Evolutionary conservation across 2,888 invertebrate genomes (phyloP), one percentile per base, ranked within the genome.

Genomic region (Acrocyrtus sp.): DNA sequence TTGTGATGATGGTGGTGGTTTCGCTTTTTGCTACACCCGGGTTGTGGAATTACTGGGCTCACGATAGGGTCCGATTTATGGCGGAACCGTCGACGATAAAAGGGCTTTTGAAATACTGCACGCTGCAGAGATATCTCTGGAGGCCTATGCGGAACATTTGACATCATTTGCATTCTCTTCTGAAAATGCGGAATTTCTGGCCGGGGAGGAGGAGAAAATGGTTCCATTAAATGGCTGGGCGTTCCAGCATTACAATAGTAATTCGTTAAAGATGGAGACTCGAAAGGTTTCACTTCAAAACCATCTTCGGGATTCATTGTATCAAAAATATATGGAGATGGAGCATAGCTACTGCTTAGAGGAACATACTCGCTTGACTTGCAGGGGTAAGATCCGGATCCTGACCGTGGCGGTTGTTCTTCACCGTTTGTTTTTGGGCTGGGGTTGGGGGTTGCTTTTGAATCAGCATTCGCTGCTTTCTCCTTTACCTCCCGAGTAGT

Each of bases 41-140:
- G 94, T 83, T 95, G 95, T 8, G 94, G 94, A 70, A 95, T 91
- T 39, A 95, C 95, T 0, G 95, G 95, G 83, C 94, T 95, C 15
- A 95, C 95, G 80, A 95, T 95, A 85, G 94, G 94, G 84, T 95
- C 95, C 24, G 72, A 66, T 53, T 76, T 74, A 45, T 79, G 72
- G 27, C 76, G 72, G 56, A 73, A 68, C 19, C 72, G 53, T 2
- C 72, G 34, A 3, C 73, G 53, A 51, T 58, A 43, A 41, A 69
- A 69, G 22, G 69, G 72, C 12, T 67, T 56, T n/a, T 75, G 70
- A 34, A 77, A 75, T 26, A 75, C 75, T 50, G 75, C 73, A 22
- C 75, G 43, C 48, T 72, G 75, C 5, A 75, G 61, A 15, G 73
- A 69, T 54, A 73, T 63, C 43, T 57, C 50, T n/a, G 26, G 63